These are phyloP conservation scores for Diplodus sargus DNA, from an alignment of 2,797 vertebrate genomes.

Conservation along the genomic window DNA sequence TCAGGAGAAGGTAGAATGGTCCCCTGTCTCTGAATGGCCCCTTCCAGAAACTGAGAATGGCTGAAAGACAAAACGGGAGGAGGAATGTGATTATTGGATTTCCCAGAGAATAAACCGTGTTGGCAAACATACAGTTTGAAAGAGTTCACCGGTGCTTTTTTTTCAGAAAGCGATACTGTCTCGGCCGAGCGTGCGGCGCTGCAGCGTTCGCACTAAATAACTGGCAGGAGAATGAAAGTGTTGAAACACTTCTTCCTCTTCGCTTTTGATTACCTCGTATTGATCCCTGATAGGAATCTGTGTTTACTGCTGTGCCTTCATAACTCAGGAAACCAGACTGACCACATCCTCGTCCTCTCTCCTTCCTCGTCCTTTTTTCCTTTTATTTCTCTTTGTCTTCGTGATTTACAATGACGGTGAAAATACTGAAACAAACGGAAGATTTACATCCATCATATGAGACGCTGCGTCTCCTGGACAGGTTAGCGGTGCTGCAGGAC, in stretches of 20 bases:
- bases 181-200: slow-evolving; percentile 35
- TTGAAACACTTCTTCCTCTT: slow-evolving; percentile 20
- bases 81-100: slow-evolving; percentile 78
- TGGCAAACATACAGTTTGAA: slow-evolving; percentile 76
- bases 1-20: slow-evolving; percentile 77
- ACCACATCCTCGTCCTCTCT: slow-evolving; percentile 21
- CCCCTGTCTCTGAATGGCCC: slow-evolving; percentile 78
- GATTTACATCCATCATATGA: slow-evolving; percentile 46
- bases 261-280: slow-evolving; percentile 55
- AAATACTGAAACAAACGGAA: slow-evolving; percentile 20
- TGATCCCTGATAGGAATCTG: slow-evolving; percentile 48
- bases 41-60: slow-evolving; percentile 73
- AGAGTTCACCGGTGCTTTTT: slow-evolving; percentile 57
- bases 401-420: slow-evolving; percentile 49
- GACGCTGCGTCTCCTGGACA: slow-evolving; percentile 16
- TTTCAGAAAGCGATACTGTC: slow-evolving; percentile 64
- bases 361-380: slow-evolving; percentile 13
- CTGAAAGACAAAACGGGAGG: slow-evolving; percentile 73
- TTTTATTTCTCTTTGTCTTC: slow-evolving; percentile 25
- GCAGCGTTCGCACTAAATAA: slow-evolving; percentile 35
- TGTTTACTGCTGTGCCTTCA: slow-evolving; percentile 48
- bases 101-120: slow-evolving; percentile 74
- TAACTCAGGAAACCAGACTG: slow-evolving; percentile 23
- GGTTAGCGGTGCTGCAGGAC: slow-evolving; percentile 26
- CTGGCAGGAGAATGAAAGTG: slow-evolving; percentile 29